These are phyloP conservation scores for Smutsia temminckii DNA, from an alignment of 2,797 vertebrate genomes.

Conservation along the genomic window DNA sequence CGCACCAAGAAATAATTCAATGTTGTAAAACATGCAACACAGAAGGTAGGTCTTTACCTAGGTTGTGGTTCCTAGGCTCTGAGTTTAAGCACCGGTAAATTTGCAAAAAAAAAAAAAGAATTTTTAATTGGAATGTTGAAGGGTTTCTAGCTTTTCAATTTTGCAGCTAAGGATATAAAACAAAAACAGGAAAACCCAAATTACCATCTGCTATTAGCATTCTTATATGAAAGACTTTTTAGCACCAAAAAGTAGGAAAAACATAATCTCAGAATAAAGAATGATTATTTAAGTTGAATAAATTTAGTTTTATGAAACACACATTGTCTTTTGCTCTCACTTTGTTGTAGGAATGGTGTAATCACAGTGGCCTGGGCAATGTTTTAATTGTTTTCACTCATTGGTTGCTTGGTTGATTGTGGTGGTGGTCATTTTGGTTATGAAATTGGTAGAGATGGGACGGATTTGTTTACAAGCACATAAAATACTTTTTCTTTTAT, in stretches of 20 bases:
- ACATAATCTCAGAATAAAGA: neutral
- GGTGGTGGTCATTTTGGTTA: neutral
- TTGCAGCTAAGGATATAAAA: neutral
- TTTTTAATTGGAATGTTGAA: neutral
- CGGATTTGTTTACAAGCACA: neutral
- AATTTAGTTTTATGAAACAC: conserved; percentile 26
- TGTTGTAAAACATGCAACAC: neutral
- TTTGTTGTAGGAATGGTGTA: neutral
- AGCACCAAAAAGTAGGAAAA: neutral
- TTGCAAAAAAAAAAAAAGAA: neutral
- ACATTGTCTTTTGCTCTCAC: neutral
- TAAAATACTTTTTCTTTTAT: neutral
- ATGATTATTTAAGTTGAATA: conserved; percentile 1
- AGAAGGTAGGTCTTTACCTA: neutral
- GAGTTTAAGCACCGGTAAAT: conserved; percentile 25
- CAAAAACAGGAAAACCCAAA: neutral
- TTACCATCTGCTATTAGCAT: neutral
- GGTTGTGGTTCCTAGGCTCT: neutral
- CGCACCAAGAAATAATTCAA: neutral
- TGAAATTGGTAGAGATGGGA: neutral
- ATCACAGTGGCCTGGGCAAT: neutral
- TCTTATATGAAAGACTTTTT: neutral
- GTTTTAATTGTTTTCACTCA: neutral
- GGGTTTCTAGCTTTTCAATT: conserved; percentile 18
- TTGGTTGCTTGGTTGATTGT: neutral